phyloP scores from a whole-genome alignment of 2,888 invertebrate genomes.

The Dascillus cervinus region DNA sequence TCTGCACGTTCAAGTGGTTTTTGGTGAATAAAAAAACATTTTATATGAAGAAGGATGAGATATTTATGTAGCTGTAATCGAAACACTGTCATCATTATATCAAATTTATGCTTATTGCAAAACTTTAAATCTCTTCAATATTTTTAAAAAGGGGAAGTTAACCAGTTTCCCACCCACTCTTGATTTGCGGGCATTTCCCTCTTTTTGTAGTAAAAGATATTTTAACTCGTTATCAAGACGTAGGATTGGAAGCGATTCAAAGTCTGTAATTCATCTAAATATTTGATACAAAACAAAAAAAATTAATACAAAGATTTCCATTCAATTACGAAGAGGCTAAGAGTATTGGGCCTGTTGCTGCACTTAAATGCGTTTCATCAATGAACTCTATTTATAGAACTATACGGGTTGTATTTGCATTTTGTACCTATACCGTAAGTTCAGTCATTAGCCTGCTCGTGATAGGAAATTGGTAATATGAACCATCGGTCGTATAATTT shows the following conservation, averaged over 20 bases:
- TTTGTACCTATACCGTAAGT: slow-evolving; percentile 2
- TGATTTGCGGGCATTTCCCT: slow-evolving; percentile 7
- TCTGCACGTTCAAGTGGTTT: too few species aligned
- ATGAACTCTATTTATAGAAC: neutral
- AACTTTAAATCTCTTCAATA: slow-evolving; percentile 10
- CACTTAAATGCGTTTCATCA: neutral
- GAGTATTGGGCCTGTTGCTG: slow-evolving; percentile 1
- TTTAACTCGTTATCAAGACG: neutral
- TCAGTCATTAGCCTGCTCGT: slow-evolving; percentile 5
- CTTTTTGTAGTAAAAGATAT: neutral
- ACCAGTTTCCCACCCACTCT: slow-evolving; percentile 8
- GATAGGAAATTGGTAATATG: too few species aligned
- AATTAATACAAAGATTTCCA: slow-evolving; percentile 5
- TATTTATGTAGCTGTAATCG: too few species aligned
- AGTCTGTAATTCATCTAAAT: slow-evolving; percentile 5
- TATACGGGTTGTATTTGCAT: slow-evolving; percentile 5
- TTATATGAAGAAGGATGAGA: too few species aligned
- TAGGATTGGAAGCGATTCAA: too few species aligned
- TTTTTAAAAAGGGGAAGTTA: slow-evolving; percentile 6
- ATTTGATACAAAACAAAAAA: slow-evolving; percentile 5
- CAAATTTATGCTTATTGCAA: slow-evolving; percentile 11
- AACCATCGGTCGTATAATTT: too few species aligned
- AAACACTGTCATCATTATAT: slow-evolving; percentile 5
- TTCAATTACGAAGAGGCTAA: slow-evolving; percentile 2
- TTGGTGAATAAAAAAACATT: too few species aligned